A percentile compares a stretch with the other conserved stretches of the same genome.
These are phyloP conservation scores for Andrena minutula DNA, from an alignment of 2,888 invertebrate genomes.

Conservation along the genomic window DNA sequence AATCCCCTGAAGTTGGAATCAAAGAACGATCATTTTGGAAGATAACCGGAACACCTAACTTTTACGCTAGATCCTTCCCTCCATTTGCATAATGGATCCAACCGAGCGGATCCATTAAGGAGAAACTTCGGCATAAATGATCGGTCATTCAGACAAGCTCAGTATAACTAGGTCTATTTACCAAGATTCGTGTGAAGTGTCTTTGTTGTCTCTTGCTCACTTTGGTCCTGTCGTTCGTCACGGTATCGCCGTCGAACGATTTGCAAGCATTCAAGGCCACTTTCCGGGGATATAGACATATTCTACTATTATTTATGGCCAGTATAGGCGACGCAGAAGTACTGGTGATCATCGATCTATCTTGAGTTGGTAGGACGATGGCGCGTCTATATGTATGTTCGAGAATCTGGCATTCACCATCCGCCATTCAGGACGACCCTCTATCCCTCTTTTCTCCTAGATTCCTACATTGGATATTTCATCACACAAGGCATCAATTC, in stretches of 20 bases:
- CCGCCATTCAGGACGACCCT: conserved; percentile 46
- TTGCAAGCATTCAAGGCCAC: conserved; percentile 69
- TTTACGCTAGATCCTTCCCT: conserved; percentile 6
- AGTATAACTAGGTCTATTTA: conserved; percentile 37
- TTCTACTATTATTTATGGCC: conserved; percentile 71
- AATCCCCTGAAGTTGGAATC: conserved; percentile 29
- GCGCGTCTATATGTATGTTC: conserved; percentile 28
- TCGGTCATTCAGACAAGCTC: conserved; percentile 37
- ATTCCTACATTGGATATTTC: conserved; percentile 57
- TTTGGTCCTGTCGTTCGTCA: conserved; percentile 25
- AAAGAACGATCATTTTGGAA: conserved; percentile 36
- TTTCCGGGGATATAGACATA: conserved; percentile 62
- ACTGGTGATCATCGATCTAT: conserved; percentile 60
- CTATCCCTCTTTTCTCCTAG: conserved; percentile 24
- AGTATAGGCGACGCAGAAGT: conserved; percentile 34
- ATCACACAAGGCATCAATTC: conserved; percentile 59
- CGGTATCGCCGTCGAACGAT: conserved; percentile 35
- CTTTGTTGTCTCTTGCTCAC: conserved; percentile 34
- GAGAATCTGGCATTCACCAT: conserved; percentile 52
- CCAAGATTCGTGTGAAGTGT: conserved; percentile 18
- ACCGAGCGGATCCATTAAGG: conserved; percentile 67
- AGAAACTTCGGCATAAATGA: conserved; percentile 56
- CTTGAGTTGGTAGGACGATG: conserved; percentile 52
- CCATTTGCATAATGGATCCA: conserved; percentile 67
- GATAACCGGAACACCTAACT: conserved; percentile 34